Evolutionary conservation across 1,140 invertebrate genomes (phyloP).

Genomic region (Marisa cornuarietis): DNA sequence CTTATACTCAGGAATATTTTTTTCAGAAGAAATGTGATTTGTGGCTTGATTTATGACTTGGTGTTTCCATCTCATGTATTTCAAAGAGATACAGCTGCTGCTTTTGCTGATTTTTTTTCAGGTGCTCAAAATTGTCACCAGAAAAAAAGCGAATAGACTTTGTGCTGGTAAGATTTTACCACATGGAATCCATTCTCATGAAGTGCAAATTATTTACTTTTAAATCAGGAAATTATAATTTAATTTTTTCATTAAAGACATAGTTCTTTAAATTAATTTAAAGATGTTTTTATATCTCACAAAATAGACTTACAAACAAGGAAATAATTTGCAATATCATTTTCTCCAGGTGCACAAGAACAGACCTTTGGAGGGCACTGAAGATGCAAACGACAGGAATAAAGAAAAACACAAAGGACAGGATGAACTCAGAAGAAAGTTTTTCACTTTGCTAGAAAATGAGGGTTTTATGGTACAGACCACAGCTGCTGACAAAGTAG

Average conservation of each 20-base stretch:
- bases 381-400: conserved; percentile 25
- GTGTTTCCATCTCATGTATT: too few relatives aligned
- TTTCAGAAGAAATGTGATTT: too few relatives aligned
- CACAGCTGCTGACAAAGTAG: conserved; percentile 47
- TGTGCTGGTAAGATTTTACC: conserved; percentile 35
- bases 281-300: not conserved
- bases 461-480: conserved; percentile 36
- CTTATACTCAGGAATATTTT: too few relatives aligned
- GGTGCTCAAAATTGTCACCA: conserved; percentile 5
- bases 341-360: conserved; percentile 34
- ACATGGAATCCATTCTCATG: not conserved
- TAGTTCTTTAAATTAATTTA: not conserved
- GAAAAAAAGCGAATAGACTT: conserved; percentile 57
- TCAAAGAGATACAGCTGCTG: too few relatives aligned
- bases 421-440: conserved; percentile 19
- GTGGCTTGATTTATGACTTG: too few relatives aligned
- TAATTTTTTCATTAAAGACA: not conserved
- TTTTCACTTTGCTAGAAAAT: conserved; percentile 25
- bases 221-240: not conserved
- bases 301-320: not conserved
- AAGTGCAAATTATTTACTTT: not conserved
- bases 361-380: conserved; percentile 22
- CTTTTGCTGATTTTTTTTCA: too few relatives aligned
- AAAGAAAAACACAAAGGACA: conserved; percentile 23
- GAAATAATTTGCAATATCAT: not conserved